phyloP scores from a whole-genome alignment of 2,888 invertebrate species.

The Eupithecia inturbata region DNA sequence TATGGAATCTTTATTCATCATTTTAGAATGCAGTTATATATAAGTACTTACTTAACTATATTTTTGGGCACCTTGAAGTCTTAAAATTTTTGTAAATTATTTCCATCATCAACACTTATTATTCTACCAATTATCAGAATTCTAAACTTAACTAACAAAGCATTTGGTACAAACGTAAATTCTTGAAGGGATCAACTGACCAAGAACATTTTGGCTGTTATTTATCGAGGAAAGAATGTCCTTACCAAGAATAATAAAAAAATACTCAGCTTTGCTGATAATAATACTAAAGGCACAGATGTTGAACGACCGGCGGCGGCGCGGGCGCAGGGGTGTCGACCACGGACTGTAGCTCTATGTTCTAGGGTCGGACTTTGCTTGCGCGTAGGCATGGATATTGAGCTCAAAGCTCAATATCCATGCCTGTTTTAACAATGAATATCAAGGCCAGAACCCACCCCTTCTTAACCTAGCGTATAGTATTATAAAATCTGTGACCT shows the following conservation, averaged over 20 bases:
- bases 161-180: slow-evolving; percentile 21
- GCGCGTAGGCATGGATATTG: no score
- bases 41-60: slow-evolving; percentile 21
- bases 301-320: not conserved
- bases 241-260: not conserved
- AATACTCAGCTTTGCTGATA: slow-evolving; percentile 11
- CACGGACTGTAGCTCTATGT: not conserved
- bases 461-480: not conserved
- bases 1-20: slow-evolving; percentile 12
- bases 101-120: not conserved
- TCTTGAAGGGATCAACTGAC: not conserved
- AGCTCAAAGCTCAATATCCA: not conserved
- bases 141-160: slow-evolving; percentile 24
- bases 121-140: not conserved
- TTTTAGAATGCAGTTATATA: slow-evolving; percentile 16
- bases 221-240: not conserved
- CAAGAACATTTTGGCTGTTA: not conserved
- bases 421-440: not conserved
- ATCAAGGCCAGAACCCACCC: not conserved
- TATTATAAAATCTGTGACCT: no score
- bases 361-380: not conserved
- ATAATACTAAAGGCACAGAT: slow-evolving; percentile 2
- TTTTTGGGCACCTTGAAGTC: slow-evolving; percentile 42
- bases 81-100: slow-evolving; percentile 17
- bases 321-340: not conserved